Percentiles rank a stretch among this genome's conserved stretches.
These are phyloP conservation scores for Struthidea cinerea DNA, from an alignment of 2,113 vertebrate species.

Conservation along the genomic window DNA sequence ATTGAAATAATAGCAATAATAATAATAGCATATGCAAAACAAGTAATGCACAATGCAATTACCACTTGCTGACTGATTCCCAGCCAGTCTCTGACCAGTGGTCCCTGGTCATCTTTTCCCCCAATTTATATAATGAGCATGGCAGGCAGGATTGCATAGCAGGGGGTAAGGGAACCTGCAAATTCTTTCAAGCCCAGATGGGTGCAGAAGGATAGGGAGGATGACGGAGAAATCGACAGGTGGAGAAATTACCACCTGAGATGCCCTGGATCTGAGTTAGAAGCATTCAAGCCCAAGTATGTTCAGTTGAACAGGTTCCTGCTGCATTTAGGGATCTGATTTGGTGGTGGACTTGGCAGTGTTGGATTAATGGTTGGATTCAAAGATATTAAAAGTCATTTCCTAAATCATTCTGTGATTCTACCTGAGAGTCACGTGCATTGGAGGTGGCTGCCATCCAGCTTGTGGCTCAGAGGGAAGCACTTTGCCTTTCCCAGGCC, in stretches of 20 bases:
- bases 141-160: too few species aligned
- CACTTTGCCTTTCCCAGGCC: not conserved
- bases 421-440: not conserved
- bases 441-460: not conserved
- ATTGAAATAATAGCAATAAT: not conserved
- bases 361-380: not conserved
- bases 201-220: not conserved
- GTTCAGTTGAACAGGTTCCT: not conserved
- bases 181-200: not conserved
- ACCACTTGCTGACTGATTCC: not conserved
- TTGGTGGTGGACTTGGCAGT: not conserved
- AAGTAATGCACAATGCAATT: not conserved
- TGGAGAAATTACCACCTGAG: not conserved
- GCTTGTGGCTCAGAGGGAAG: not conserved
- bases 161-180: not conserved
- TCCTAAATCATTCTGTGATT: not conserved
- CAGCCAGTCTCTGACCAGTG: too few species aligned
- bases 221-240: not conserved
- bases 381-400: not conserved
- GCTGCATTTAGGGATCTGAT: not conserved
- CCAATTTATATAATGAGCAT: not conserved
- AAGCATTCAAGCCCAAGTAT: rapidly evolving
- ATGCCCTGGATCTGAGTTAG: not conserved
- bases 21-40: not conserved
- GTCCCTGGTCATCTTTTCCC: not conserved